Evolutionary conservation across 2,888 invertebrate genomes (phyloP).

Genomic region (Athrips mouffetella): DNA sequence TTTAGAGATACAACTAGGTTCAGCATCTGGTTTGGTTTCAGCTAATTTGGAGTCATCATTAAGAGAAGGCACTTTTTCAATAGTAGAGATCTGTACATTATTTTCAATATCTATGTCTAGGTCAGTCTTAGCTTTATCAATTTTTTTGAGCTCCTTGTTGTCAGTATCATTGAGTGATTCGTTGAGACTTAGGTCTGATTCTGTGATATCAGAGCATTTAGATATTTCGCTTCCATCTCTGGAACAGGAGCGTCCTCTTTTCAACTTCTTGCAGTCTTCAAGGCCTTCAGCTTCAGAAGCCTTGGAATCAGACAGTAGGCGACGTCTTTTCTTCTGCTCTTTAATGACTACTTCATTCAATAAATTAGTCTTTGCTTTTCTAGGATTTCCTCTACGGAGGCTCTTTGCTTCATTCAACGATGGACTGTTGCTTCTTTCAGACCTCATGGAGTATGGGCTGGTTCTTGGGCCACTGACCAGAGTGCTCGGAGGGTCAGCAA

Average conservation of each 20-base stretch:
- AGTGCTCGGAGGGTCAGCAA: constrained; percentile 58
- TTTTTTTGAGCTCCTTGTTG: constrained; percentile 70
- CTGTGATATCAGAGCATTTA: constrained; percentile 79
- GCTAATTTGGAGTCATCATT: constrained; percentile 63
- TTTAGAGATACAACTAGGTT: constrained; percentile 56
- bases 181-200: constrained; percentile 81
- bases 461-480: constrained; percentile 64
- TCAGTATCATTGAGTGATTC: constrained; percentile 71
- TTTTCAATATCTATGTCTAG: constrained; percentile 77
- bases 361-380: constrained; percentile 77
- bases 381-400: constrained; percentile 82
- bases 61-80: constrained; percentile 75
- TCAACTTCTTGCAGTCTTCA: constrained; percentile 65
- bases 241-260: constrained; percentile 70
- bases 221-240: constrained; percentile 80
- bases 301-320: constrained; percentile 77
- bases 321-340: constrained; percentile 75
- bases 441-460: constrained; percentile 80
- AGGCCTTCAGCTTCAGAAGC: constrained; percentile 51
- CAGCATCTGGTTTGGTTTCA: constrained; percentile 56
- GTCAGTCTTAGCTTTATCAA: constrained; percentile 77
- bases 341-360: constrained; percentile 78
- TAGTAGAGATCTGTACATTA: constrained; percentile 76
- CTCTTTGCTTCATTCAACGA: constrained; percentile 74
- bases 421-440: constrained; percentile 77